Conservation (phyloP, 2,113 vertebrate species). For the Elephas maximus region DNA sequence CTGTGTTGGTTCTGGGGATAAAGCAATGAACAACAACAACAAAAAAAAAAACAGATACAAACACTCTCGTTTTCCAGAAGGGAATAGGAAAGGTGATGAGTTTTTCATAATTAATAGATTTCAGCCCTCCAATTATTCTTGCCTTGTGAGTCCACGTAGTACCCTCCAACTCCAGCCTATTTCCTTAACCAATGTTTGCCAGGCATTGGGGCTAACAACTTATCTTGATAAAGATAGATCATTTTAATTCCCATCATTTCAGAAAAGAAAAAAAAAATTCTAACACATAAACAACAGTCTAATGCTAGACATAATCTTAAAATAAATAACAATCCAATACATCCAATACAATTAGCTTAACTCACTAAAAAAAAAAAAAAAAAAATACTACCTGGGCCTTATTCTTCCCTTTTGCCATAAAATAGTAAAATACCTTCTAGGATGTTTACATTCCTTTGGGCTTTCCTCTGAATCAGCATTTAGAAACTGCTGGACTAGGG, state of each 20-base stretch:
- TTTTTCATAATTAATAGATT: background rate
- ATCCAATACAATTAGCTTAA: background rate
- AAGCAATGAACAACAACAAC: background rate
- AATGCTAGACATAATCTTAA: background rate
- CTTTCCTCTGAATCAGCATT: background rate
- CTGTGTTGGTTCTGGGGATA: background rate
- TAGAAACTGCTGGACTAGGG: background rate
- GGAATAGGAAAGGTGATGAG: background rate
- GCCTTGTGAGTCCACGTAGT: background rate
- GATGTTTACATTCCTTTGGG: background rate
- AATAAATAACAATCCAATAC: constrained; percentile 10
- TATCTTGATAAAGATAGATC: background rate
- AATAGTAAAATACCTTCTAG: background rate
- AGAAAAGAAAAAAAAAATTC: constrained; percentile 52
- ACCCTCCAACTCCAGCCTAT: background rate
- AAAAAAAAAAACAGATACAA: background rate
- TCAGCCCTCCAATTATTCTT: background rate
- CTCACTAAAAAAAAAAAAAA: too few relatives aligned
- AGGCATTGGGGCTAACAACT: background rate
- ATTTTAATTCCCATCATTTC: background rate
- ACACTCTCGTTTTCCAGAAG: background rate
- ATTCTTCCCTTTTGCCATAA: background rate
- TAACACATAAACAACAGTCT: background rate
- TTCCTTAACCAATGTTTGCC: background rate
- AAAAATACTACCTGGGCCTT: background rate